These are phyloP conservation scores for Alligator mississippiensis DNA, from an alignment of 2,113 vertebrate genomes.

Conservation along the genomic window DNA sequence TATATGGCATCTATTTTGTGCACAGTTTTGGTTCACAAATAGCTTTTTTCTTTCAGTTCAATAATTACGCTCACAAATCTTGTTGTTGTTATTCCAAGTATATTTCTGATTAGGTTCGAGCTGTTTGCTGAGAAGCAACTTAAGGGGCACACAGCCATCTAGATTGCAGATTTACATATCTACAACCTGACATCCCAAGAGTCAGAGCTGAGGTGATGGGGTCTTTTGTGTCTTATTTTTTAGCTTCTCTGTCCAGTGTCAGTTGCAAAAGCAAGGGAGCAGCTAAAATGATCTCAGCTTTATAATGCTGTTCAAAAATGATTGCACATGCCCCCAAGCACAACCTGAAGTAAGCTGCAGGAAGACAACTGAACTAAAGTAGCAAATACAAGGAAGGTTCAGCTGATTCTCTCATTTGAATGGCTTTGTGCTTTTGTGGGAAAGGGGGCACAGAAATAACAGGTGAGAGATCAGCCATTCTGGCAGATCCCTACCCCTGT, in stretches of 20 bases:
- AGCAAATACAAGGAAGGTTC: not conserved
- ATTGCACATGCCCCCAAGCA: not conserved
- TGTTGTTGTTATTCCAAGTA: not conserved
- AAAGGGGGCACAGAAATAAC: not conserved
- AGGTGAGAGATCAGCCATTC: fast-evolving
- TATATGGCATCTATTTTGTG: not conserved
- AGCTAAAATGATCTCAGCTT: constrained; percentile 16
- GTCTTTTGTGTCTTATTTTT: not conserved
- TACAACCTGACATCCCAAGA: fast-evolving
- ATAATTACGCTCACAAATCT: not conserved
- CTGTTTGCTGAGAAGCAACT: not conserved
- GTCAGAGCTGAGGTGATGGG: not conserved
- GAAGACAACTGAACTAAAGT: not conserved
- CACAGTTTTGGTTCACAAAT: not conserved
- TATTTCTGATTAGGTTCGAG: not conserved
- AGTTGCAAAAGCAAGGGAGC: constrained; percentile 4
- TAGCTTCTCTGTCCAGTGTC: not conserved
- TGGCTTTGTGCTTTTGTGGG: not conserved
- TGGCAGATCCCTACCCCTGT: not conserved
- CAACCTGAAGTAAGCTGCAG: not conserved
- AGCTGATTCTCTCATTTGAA: not conserved
- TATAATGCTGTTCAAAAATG: not conserved
- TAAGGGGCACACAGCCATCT: not conserved
- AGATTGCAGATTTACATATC: not conserved
- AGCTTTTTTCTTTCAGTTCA: not conserved